phyloP scores from a whole-genome alignment of 2,113 vertebrate genomes.

The Pelodiscus sinensis region DNA sequence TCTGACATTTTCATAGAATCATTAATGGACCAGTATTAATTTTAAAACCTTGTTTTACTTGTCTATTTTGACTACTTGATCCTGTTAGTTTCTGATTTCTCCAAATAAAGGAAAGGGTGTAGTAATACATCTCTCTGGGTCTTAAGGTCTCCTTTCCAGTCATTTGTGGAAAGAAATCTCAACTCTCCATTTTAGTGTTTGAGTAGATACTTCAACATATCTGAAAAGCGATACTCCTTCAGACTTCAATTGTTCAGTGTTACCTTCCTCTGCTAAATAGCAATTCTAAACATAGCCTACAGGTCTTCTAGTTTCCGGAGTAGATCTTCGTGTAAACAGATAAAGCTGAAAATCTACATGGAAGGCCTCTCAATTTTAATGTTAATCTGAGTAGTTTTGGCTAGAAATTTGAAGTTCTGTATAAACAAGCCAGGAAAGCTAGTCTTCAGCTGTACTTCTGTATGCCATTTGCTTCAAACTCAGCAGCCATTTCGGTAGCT shows the following conservation, averaged over 20 bases:
- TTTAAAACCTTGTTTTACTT: background rate
- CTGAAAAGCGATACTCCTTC: background rate
- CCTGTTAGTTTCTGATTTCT: background rate
- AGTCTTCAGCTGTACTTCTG: background rate
- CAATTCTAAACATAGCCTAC: background rate
- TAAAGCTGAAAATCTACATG: background rate
- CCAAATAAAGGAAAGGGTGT: background rate
- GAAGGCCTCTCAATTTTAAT: background rate
- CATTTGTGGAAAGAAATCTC: background rate
- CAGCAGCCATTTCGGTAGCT: slow-evolving; percentile 72
- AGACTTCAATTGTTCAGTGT: too few species aligned
- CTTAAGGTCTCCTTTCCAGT: background rate
- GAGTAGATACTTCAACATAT: background rate
- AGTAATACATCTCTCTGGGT: background rate
- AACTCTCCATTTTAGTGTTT: background rate
- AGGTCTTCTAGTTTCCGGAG: fast-evolving
- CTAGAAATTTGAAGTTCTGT: background rate
- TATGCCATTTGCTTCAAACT: slow-evolving; percentile 71
- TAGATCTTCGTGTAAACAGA: background rate
- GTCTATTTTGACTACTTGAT: background rate
- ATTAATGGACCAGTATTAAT: background rate
- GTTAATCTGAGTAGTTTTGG: background rate
- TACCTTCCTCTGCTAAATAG: too few species aligned
- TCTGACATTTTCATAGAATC: background rate
- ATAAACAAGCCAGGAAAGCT: background rate